Base-by-base conservation (phyloP, 2,888 invertebrate genomes). In the Heliconius ethilla region DNA sequence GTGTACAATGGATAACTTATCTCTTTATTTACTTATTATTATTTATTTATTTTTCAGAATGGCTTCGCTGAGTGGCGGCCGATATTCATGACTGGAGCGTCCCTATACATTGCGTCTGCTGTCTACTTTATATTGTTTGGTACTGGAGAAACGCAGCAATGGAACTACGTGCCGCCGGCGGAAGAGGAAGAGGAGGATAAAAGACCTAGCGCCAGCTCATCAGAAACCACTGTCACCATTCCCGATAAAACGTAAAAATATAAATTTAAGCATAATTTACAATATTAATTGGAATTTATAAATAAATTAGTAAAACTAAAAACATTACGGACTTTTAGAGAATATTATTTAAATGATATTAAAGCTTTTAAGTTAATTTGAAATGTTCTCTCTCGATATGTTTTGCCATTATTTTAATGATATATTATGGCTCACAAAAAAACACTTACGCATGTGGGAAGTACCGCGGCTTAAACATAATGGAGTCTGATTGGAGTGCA, bases 1-100 rank as follows among this genome's bases (percentile, higher is more conserved):
- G 27, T 27, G 27, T 27, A 27, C 27, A 29, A 29, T 29, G 29
- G 2, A 29, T 29, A 29, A 29, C 29, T 29, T 29, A 29, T 29
- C 29, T 29, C 29, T 29, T 29, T 29, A 29, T 29, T 55, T n/a
- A n/a, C n/a, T 55, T n/a, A 18, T 22, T 51, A 51, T 29, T 55
- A 22, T 55, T 29, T 13, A 15, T 29, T 37, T 15, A 65, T 45
- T 45, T 74, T 74, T n/a, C 87, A 97, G 97, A 97, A 97, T 82
- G 96, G 97, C n/a, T 94, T 97, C 76, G 93, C 95, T 33, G 96
- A 97, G 88, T 97, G 97, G 97, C 95, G 96, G 74, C 95, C 95
- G 45, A 95, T 97, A 75, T 97, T 97, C 86, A 94, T 96, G 84
- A 96, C 97, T 51, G 97, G 97, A 0, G 96, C 97, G 0, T 93